A percentile compares a stretch with the other conserved stretches of the same genome.
Conservation (phyloP, 2,888 invertebrate species). For the Magallana nippona region DNA sequence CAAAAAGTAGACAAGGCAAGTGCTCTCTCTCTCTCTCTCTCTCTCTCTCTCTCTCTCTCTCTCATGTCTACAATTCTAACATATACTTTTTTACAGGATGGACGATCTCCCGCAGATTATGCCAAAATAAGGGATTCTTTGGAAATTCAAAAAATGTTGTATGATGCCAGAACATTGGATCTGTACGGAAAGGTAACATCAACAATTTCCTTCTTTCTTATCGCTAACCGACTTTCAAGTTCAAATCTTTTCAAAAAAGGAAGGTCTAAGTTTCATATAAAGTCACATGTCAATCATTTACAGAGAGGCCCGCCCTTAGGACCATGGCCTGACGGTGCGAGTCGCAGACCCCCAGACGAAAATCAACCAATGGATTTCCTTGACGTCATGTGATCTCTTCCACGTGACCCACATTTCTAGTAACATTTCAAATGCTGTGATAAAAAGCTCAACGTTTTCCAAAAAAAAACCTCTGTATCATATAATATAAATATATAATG, state of each 20-base stretch:
- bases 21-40: constrained; percentile 23
- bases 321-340: constrained; percentile 62
- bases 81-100: constrained; percentile 56
- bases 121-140: constrained; percentile 54
- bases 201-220: not conserved
- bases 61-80: not conserved
- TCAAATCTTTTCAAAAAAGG: not conserved
- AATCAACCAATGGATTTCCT: constrained; percentile 41
- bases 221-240: not conserved
- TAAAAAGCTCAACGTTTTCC: not conserved
- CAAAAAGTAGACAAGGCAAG: constrained; percentile 69
- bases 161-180: constrained; percentile 69
- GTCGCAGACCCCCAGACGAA: constrained; percentile 51
- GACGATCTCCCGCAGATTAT: constrained; percentile 66
- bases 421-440: not conserved
- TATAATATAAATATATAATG: too few relatives aligned
- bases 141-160: constrained; percentile 64
- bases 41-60: constrained; percentile 3
- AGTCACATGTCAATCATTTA: constrained; percentile 24
- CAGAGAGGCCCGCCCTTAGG: constrained; percentile 64
- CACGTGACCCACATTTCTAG: not conserved
- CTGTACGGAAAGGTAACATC: constrained; percentile 62
- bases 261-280: not conserved
- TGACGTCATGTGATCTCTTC: constrained; percentile 24
- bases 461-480: not conserved